Evolutionary conservation across 23 tunicate species (phyloP).

Genomic region (Ciona savignyi): DNA sequence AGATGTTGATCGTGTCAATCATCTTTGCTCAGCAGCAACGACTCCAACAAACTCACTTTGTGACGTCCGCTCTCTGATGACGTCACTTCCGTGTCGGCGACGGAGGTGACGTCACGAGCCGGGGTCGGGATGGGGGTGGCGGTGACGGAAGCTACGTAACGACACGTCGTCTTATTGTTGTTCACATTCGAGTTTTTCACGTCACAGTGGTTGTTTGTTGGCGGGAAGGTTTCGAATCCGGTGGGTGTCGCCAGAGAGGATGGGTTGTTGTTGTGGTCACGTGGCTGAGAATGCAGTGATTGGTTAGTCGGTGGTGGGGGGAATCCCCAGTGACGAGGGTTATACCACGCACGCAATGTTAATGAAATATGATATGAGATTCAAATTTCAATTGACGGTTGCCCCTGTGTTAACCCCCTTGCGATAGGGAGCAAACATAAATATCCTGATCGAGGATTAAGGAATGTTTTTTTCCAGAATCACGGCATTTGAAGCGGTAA

Average conservation of each 20-base stretch:
- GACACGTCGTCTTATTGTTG: neutral
- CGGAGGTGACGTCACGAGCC: constrained; percentile 2
- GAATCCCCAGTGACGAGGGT: no score
- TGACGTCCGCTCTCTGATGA: neutral
- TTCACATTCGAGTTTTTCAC: neutral
- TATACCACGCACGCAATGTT: no score
- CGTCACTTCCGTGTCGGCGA: neutral
- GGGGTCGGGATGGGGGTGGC: neutral
- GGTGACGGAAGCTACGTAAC: constrained; percentile 1
- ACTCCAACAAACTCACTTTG: constrained; percentile 7
- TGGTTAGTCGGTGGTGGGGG: no score
- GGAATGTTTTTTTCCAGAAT: no score
- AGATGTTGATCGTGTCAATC: neutral
- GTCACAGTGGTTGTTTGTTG: constrained; percentile 1
- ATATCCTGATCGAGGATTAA: no score
- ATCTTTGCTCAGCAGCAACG: constrained; percentile 1
- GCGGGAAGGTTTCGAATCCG: neutral
- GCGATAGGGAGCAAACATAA: no score
- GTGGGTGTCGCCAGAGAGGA: neutral
- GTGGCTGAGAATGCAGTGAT: neutral
- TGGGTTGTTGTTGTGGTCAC: neutral
- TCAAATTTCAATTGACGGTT: no score
- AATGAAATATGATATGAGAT: no score
- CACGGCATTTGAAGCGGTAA: no score
- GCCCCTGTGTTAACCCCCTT: no score